Percentiles rank a stretch among this genome's conserved stretches.
Evolutionary conservation across 2,888 invertebrate species (phyloP).

Genomic region (Calliphora vomitoria): DNA sequence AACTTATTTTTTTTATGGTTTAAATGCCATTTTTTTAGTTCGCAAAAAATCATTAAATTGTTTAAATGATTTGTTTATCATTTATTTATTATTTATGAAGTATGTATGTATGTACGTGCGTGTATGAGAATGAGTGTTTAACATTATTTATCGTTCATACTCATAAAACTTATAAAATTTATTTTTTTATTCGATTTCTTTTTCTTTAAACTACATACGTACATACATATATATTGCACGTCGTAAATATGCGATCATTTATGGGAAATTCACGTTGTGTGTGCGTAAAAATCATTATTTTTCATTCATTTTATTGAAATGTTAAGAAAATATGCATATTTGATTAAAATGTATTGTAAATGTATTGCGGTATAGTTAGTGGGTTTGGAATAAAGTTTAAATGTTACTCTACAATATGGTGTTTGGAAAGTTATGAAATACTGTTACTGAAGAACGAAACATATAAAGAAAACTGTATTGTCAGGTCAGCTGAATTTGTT

Average conservation of each 20-base stretch:
- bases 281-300: constrained; percentile 22
- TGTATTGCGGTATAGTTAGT: neutral
- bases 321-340: neutral
- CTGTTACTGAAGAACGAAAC: too few species aligned
- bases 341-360: neutral
- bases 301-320: constrained; percentile 4
- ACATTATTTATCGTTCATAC: constrained; percentile 21
- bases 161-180: constrained; percentile 21
- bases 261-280: neutral
- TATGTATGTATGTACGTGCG: neutral
- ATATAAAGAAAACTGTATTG: too few species aligned
- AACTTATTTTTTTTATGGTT: constrained; percentile 39
- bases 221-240: neutral
- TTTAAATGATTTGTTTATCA: constrained; percentile 64
- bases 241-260: neutral
- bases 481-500: too few species aligned
- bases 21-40: constrained; percentile 36
- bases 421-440: too few species aligned
- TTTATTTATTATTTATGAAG: constrained; percentile 26
- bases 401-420: too few species aligned
- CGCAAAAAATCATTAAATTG: constrained; percentile 38
- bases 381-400: neutral
- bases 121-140: constrained; percentile 22
- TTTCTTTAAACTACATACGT: constrained; percentile 6
- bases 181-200: constrained; percentile 11